These are phyloP conservation scores for Sarcophaga caerulescens DNA, from an alignment of 2,888 invertebrate genomes.

Conservation along the genomic window DNA sequence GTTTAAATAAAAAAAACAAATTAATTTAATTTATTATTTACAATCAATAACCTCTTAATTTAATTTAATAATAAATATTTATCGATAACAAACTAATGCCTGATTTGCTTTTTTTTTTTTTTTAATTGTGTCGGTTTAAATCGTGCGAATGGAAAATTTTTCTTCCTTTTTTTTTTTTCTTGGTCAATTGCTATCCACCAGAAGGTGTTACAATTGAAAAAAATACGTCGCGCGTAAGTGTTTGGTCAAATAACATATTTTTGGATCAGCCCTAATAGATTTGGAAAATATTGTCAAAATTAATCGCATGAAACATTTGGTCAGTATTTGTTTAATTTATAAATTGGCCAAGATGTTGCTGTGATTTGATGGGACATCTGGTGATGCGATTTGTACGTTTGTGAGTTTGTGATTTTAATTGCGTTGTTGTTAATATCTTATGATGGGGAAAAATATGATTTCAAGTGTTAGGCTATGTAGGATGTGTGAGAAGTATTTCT, in stretches of 20 bases:
- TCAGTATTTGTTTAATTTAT: not conserved
- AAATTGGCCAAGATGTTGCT: not conserved
- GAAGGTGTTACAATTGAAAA: not conserved
- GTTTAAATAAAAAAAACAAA: not conserved
- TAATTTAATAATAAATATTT: not conserved
- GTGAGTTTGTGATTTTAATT: not conserved
- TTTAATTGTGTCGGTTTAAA: not conserved
- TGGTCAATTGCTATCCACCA: not conserved
- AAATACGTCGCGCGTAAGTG: slow-evolving; percentile 7
- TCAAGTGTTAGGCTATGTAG: not conserved
- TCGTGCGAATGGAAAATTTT: slow-evolving; percentile 40
- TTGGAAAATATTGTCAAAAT: slow-evolving; percentile 4
- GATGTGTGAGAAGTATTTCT: too few species aligned
- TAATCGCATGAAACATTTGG: not conserved
- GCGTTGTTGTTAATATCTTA: slow-evolving; percentile 1
- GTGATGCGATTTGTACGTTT: not conserved
- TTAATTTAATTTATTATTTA: not conserved
- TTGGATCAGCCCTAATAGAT: not conserved
- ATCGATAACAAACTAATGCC: not conserved
- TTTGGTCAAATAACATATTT: slow-evolving; percentile 18
- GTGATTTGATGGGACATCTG: not conserved
- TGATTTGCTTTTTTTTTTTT: not conserved
- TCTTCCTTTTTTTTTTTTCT: not conserved
- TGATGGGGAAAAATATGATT: not conserved
- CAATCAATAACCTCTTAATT: not conserved